Base-by-base conservation (phyloP, 1,140 invertebrate species). In the Diabrotica undecimpunctata region DNA sequence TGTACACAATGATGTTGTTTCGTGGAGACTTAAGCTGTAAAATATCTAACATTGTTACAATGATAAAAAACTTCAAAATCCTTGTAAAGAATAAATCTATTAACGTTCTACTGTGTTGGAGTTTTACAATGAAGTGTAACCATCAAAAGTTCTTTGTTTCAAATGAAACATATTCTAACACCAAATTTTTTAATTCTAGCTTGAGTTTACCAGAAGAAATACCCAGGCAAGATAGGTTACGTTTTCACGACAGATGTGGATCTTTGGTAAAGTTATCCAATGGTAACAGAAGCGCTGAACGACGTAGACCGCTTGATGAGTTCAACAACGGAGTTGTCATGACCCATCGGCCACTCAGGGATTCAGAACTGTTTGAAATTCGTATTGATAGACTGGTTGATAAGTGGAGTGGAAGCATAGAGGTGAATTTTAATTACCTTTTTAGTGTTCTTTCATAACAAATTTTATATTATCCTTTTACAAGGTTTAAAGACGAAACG, bases 281-380 rank as follows among this genome's bases (percentile, higher is more conserved):
- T 67, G 89, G 90, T 72, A 90, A 89, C 65, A 85, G 93, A 72
- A 90, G 93, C 6, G 95, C 94, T 0, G 91, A 97, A 81, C 84
- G 95, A 57, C 83, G 90, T 55, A 81, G 91, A 67, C 93, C 95
- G 0, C 78, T 94, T n/a, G 95, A 96, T 77, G 95, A 97, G 79
- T 97, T 97, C 75, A 95, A 95, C 79, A 95, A 96, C 79, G 93
- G 92, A 6, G 92, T 96, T 8, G 92, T 95, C 0, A 94, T 96
- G 90, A 95, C 92, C 0, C 92, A 95, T 74, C 84, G 95, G 56
- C 88, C 93, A 0, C 78, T 98, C 10, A 81, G 85, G 63, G 92
- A 96, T 77, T 90, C 95, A 75, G 95, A 97, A 80, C 79, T 97
- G 5, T 98, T 97, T 80, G 95, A 97, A 81, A 94, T 95, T 74